Conservation (phyloP, 2,113 vertebrate species). For the Orientallactaga bullata region DNA sequence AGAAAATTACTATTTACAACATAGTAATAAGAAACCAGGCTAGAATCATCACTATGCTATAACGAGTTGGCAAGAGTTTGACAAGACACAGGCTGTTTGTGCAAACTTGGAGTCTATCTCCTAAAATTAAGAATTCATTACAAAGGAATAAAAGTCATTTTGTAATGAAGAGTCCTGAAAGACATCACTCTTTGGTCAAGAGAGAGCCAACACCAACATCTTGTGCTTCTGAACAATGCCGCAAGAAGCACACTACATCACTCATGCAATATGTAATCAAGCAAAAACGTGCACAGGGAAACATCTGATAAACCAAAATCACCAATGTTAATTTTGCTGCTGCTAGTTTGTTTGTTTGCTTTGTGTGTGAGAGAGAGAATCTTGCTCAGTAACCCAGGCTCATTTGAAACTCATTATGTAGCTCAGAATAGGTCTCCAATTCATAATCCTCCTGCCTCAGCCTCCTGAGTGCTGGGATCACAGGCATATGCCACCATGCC, state of each 20-base stretch:
- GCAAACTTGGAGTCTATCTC: neutral
- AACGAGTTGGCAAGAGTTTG: neutral
- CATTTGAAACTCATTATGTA: neutral
- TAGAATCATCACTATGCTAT: neutral
- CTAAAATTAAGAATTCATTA: slow-evolving; percentile 9
- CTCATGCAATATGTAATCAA: neutral
- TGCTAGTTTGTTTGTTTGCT: neutral
- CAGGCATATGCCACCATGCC: neutral
- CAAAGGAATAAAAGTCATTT: neutral
- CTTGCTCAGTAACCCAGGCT: neutral
- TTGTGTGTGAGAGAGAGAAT: neutral
- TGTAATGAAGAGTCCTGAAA: neutral
- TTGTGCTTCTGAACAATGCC: accelerated
- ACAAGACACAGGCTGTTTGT: neutral
- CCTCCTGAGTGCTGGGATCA: neutral
- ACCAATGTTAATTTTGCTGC: neutral
- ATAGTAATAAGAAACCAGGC: neutral
- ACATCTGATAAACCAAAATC: neutral
- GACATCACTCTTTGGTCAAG: slow-evolving; percentile 2
- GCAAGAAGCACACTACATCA: neutral
- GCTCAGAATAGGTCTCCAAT: neutral
- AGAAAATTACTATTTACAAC: slow-evolving; percentile 14
- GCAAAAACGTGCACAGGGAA: neutral
- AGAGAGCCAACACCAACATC: neutral
- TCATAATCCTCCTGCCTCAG: neutral